Base-by-base conservation (phyloP, 2,888 invertebrate genomes). In the Euzetes globulus region DNA sequence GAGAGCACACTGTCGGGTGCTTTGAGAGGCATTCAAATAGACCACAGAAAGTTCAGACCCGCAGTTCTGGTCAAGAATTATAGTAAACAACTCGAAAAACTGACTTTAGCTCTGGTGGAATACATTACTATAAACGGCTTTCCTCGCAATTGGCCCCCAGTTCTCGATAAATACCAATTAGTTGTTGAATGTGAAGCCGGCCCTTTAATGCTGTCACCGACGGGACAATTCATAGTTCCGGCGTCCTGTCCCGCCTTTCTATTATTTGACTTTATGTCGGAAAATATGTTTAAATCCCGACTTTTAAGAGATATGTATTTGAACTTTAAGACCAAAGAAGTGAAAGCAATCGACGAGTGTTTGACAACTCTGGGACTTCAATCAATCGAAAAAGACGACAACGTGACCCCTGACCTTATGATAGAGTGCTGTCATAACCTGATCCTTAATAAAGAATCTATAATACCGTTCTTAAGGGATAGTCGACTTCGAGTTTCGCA, bases 151-250 rank as follows among this genome's bases (percentile, higher is more conserved):
- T 91, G 93, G 88, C 92, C 93, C 0, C 84, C 86, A 52, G 87
- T 87, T 75, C 85, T 95, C 25, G 85, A 87, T 13, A 86, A 89
- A 80, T 90, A 90, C 81, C 90, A 93, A 84, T 88, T 94, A 73
- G 92, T 93, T 29, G 90, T 94, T 58, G 93, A 94, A 86, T 90
- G 91, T 27, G 94, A 94, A 82, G 91, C 94, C 4, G 95, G 95
- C 0, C 95, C 95, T 0, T 82, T 96, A 74, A 94, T 94, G 91
- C 87, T 96, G 37, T 93, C 93, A 15, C 94, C 94, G 0, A 92
- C 92, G 3, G 96, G 95, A 3, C 94, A 95, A 84, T 90, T 95
- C 80, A 91, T 94, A 77, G 90, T 92, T 0, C 95, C 96, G 17
- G 90, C 93, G 0, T 92, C 94, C 0, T 91, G 94, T 81, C 95